phyloP scores from a whole-genome alignment of 2,888 invertebrate genomes.

The Meandrusa payeni region DNA sequence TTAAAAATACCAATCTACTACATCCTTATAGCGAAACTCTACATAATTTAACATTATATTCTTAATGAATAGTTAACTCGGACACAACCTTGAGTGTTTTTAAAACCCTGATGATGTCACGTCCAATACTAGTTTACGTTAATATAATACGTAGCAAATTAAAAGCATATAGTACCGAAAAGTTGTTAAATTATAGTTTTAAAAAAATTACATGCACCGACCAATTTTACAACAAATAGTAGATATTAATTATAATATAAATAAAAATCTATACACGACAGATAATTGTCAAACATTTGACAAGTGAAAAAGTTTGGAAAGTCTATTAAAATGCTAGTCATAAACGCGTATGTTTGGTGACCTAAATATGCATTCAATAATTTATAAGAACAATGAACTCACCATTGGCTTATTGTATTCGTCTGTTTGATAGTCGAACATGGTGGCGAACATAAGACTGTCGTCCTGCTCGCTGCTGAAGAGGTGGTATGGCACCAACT shows the following conservation, averaged over 20 bases:
- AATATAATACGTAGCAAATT: background rate
- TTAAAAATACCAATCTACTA: background rate
- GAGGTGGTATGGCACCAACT: slow-evolving; percentile 81
- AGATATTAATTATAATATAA: too few species aligned
- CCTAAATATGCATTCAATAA: slow-evolving; percentile 25
- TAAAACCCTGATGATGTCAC: slow-evolving; percentile 10
- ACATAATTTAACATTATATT: slow-evolving; percentile 3
- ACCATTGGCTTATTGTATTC: slow-evolving; percentile 70
- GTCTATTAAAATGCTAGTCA: slow-evolving; percentile 50
- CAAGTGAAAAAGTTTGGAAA: slow-evolving; percentile 44
- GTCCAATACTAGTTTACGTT: background rate
- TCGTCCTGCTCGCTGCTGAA: slow-evolving; percentile 75
- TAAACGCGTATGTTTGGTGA: slow-evolving; percentile 28
- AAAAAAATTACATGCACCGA: too few species aligned
- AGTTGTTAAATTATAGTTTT: background rate
- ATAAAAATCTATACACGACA: slow-evolving; percentile 21
- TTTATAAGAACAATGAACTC: slow-evolving; percentile 39
- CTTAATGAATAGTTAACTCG: background rate
- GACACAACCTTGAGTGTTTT: slow-evolving; percentile 1
- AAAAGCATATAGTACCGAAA: slow-evolving; percentile 4
- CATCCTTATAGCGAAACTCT: background rate
- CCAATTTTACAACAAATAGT: too few species aligned
- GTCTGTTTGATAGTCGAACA: slow-evolving; percentile 77
- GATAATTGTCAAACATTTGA: slow-evolving; percentile 32
- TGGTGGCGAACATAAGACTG: slow-evolving; percentile 78